These are phyloP conservation scores for Hypsibius dujardini DNA, from an alignment of 1,140 invertebrate species.

Conservation along the genomic window DNA sequence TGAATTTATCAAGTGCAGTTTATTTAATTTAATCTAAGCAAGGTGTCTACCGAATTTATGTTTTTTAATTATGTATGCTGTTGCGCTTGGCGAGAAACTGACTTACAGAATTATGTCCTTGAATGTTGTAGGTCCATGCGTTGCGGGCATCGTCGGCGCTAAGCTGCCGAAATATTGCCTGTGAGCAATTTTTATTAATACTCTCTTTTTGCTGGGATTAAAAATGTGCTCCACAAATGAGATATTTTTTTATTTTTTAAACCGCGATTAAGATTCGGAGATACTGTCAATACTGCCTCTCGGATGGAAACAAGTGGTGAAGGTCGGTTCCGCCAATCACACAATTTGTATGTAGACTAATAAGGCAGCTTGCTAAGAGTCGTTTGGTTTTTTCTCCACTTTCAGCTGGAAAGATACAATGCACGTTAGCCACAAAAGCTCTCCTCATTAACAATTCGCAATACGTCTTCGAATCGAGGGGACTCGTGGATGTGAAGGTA, in stretches of 20 bases:
- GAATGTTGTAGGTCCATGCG: conserved; percentile 48
- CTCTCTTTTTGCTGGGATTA: too few relatives aligned
- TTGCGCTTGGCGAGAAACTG: too few relatives aligned
- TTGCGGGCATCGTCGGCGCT: conserved; percentile 68
- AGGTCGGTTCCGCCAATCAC: conserved; percentile 43
- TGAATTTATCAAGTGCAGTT: too few relatives aligned
- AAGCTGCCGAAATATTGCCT: conserved; percentile 78
- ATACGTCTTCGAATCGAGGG: neutral
- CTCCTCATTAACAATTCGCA: neutral
- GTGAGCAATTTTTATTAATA: too few relatives aligned
- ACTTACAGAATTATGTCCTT: too few relatives aligned
- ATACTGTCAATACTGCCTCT: conserved; percentile 77
- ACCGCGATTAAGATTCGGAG: conserved; percentile 85
- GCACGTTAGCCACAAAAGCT: neutral
- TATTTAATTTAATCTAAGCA: too few relatives aligned
- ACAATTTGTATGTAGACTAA: neutral
- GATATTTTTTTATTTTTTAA: too few relatives aligned
- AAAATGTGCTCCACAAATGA: too few relatives aligned
- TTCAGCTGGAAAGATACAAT: neutral
- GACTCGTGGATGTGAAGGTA: conserved; percentile 2
- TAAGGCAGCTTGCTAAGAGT: neutral
- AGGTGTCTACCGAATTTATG: too few relatives aligned
- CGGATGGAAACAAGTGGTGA: conserved; percentile 52
- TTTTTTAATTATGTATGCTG: too few relatives aligned
- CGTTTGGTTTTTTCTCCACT: neutral